phyloP scores from a whole-genome alignment of 1,140 invertebrate species.

The Diplogasteroides magnus region DNA sequence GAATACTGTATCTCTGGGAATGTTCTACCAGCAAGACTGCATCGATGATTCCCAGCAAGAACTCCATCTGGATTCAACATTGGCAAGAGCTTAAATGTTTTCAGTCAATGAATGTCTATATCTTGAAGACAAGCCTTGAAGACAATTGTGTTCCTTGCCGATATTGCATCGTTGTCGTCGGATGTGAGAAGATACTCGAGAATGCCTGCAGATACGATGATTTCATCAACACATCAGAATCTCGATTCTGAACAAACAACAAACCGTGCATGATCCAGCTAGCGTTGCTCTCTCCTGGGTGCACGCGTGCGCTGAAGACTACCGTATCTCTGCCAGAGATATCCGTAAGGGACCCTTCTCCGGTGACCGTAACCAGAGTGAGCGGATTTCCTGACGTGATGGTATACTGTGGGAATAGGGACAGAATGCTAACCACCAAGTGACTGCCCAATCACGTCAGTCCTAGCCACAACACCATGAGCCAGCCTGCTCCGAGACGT shows the following conservation, averaged over 20 bases:
- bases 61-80: slow-evolving; percentile 88
- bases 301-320: slow-evolving; percentile 74
- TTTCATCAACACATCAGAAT: background rate
- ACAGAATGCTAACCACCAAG: slow-evolving; percentile 15
- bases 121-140: too few relatives aligned
- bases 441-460: slow-evolving; percentile 15
- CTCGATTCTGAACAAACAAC: background rate
- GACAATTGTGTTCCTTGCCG: slow-evolving; percentile 6
- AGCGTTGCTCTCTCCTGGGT: slow-evolving; percentile 81
- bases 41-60: slow-evolving; percentile 78
- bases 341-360: slow-evolving; percentile 71
- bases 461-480: too few relatives aligned
- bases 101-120: slow-evolving; percentile 10
- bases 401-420: too few relatives aligned
- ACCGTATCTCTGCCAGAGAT: slow-evolving; percentile 39
- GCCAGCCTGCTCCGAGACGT: slow-evolving; percentile 26
- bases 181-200: slow-evolving; percentile 22
- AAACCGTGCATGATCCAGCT: slow-evolving; percentile 84
- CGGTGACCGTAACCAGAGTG: slow-evolving; percentile 74
- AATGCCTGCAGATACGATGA: slow-evolving; percentile 14
- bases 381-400: slow-evolving; percentile 74
- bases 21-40: slow-evolving; percentile 71
- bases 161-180: background rate
- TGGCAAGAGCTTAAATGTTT: slow-evolving; percentile 76
- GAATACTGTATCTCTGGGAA: too few relatives aligned